Conservation (phyloP, 2,888 invertebrate genomes). For the Drosophila stalkeri region DNA sequence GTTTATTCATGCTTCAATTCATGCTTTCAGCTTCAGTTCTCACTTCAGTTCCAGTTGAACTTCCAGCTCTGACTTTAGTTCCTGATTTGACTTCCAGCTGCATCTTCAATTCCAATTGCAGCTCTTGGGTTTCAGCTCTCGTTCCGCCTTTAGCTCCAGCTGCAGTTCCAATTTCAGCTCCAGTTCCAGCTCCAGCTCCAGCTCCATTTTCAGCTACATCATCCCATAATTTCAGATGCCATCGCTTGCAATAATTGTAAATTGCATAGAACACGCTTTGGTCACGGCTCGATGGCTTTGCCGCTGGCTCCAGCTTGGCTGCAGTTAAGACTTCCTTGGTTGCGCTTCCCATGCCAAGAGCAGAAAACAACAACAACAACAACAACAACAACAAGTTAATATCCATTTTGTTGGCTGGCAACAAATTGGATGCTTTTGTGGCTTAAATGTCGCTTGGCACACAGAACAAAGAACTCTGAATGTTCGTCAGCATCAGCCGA, state of each 20-base stretch:
- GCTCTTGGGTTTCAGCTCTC: no score
- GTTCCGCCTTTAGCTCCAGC: background rate
- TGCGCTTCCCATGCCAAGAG: constrained; percentile 33
- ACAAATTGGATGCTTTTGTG: constrained; percentile 29
- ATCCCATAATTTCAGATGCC: constrained; percentile 39
- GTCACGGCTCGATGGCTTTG: constrained; percentile 37
- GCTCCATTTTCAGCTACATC: constrained; percentile 1
- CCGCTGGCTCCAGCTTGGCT: constrained; percentile 3
- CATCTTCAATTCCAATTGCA: background rate
- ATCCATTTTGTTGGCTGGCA: constrained; percentile 9
- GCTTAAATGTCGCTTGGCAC: constrained; percentile 42
- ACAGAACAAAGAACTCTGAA: constrained; percentile 16
- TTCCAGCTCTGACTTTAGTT: background rate
- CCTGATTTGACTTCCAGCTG: background rate
- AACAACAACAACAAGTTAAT: constrained; percentile 18
- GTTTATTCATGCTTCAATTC: background rate
- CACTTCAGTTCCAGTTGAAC: background rate
- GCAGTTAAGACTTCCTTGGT: constrained; percentile 17
- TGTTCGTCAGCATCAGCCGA: constrained; percentile 35
- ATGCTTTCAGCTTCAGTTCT: background rate
- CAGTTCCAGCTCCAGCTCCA: background rate
- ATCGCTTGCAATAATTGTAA: constrained; percentile 55
- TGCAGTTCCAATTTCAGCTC: background rate
- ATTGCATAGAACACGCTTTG: constrained; percentile 50
- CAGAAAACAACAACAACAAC: background rate